Evolutionary conservation across 2,888 invertebrate species (phyloP), one percentile per base, ranked within the genome.

Genomic region (Torymus texanus): DNA sequence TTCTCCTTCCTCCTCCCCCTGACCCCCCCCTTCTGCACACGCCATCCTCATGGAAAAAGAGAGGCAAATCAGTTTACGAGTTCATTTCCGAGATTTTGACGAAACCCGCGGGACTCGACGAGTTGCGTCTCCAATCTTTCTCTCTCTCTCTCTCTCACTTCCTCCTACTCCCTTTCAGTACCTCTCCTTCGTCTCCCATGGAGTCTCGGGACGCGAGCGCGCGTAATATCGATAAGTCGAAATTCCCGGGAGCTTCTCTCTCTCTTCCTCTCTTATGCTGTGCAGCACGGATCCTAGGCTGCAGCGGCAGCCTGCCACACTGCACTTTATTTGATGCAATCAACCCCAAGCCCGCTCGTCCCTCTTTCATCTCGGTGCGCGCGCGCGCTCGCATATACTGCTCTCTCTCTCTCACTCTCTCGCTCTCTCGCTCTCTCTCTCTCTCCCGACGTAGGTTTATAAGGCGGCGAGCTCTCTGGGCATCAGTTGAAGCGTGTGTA

Each of bases 321-420:
- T 71, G 75, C 70, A 79, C 82, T 83, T 84, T 82, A 83, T 83
- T 82, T 80, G 80, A 84, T 81, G 81, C 82, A 84, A 84, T 84
- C 84, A 83, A 78, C 73, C 53, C 16, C 16, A 29, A 79, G 62
- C 67, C 50, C 70, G 53, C 41, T 24, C 58, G 24, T 71, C 61
- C 41, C 59, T 71, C 71, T 55, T 41, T 63, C 55, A 21, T 71
- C 61, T 59, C 59, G 29, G 29, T 29, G 29, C 71, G 21, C 63
- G 41, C 55, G 18, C n/a, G 2, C 51, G 14, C 13, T 51, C 55
- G 11, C 10, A 11, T 18, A 5, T 29, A 29, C 29, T 3, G 4
- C 50, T 59, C 61, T 58, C 58, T 70, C 71, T 55, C 63, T 63
- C 53, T 53, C n/a, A 10, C 51, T 14, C 12, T 51, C 55, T 8